These are phyloP conservation scores for Margaritifera margaritifera DNA, from an alignment of 2,888 invertebrate species.

Conservation along the genomic window DNA sequence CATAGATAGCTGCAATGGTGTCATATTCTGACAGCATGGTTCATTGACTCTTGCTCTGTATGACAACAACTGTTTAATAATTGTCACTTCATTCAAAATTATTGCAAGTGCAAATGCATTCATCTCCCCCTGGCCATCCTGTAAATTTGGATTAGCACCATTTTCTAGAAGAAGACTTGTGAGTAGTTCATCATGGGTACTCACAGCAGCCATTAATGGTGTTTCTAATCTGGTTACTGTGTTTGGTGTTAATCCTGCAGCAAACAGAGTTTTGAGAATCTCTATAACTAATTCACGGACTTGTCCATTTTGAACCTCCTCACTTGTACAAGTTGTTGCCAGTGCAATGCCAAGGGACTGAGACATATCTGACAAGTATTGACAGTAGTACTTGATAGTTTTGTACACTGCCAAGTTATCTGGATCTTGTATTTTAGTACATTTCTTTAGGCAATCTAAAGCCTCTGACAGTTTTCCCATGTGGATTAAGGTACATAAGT, in stretches of 20 bases:
- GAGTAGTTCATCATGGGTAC: conserved; percentile 40
- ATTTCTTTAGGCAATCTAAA: neutral
- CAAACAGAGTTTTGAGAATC: conserved; percentile 26
- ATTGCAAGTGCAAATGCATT: conserved; percentile 46
- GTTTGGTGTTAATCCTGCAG: conserved; percentile 26
- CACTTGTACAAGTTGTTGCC: conserved; percentile 28
- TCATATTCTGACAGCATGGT: conserved; percentile 38
- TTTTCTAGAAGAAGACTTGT: conserved; percentile 38
- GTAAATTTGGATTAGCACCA: conserved; percentile 42
- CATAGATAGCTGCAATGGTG: conserved; percentile 46
- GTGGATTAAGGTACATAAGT: conserved; percentile 7
- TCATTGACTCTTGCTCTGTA: conserved; percentile 40
- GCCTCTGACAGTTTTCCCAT: conserved; percentile 6
- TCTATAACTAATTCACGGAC: conserved; percentile 20
- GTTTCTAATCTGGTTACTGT: conserved; percentile 24
- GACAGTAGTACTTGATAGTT: conserved; percentile 23
- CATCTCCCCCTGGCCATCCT: conserved; percentile 31
- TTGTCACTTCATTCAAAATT: conserved; percentile 40
- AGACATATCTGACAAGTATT: conserved; percentile 15
- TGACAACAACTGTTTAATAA: conserved; percentile 41
- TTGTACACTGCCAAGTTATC: conserved; percentile 22
- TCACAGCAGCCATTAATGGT: conserved; percentile 38
- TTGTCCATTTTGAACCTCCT: conserved; percentile 11
- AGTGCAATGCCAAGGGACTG: conserved; percentile 12
- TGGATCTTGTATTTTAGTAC: neutral